These are phyloP conservation scores for Ochotona princeps DNA, from an alignment of 2,113 vertebrate species.

Conservation along the genomic window DNA sequence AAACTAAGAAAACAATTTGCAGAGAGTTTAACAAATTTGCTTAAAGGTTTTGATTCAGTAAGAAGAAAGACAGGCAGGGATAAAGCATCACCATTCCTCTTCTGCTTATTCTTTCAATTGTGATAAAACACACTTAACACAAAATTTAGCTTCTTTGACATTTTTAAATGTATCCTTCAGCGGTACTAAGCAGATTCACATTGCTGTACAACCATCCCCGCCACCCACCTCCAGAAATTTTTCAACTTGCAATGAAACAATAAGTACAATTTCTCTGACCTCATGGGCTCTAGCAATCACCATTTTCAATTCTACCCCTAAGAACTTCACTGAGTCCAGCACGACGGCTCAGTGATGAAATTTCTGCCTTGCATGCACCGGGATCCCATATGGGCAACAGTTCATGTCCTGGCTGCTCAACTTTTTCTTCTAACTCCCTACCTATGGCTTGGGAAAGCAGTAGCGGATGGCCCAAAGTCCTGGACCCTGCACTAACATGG, in stretches of 20 bases:
- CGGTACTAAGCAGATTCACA: not conserved
- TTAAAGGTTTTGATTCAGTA: not conserved
- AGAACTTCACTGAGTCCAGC: not conserved
- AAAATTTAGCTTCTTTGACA: not conserved
- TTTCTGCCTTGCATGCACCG: too few species aligned
- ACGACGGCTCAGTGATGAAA: too few species aligned
- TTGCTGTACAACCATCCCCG: not conserved
- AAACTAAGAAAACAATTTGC: not conserved
- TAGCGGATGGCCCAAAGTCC: too few species aligned
- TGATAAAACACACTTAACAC: not conserved
- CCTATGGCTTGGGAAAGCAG: too few species aligned
- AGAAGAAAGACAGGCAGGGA: not conserved
- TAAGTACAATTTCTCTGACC: not conserved
- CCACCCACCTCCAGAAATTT: not conserved
- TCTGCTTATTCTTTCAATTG: not conserved
- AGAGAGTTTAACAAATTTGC: not conserved
- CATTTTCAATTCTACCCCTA: not conserved
- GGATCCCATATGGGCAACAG: too few species aligned
- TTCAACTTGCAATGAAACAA: slow-evolving; percentile 1
- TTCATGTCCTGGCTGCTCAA: too few species aligned
- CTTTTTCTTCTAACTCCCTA: too few species aligned
- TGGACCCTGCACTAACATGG: too few species aligned
- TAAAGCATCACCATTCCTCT: not conserved
- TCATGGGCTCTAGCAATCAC: not conserved
- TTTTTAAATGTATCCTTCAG: not conserved